phyloP scores from a whole-genome alignment of 2,888 invertebrate species.

The Melinaea marsaeus region DNA sequence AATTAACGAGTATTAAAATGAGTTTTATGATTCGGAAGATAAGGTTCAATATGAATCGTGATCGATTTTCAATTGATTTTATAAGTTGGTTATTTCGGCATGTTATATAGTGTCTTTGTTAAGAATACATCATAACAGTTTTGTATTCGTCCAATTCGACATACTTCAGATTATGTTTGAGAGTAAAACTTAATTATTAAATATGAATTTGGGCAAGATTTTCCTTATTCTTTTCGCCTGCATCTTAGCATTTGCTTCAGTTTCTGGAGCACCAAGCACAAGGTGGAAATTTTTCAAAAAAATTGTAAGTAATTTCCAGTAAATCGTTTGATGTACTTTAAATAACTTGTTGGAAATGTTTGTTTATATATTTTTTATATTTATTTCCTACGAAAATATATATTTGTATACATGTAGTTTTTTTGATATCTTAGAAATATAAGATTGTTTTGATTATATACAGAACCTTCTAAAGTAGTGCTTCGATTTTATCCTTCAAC shows the following conservation, averaged over 20 bases:
- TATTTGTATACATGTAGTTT: too few relatives aligned
- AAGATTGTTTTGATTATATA: too few relatives aligned
- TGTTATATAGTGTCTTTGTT: not conserved
- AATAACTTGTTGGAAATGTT: not conserved
- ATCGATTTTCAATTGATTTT: not conserved
- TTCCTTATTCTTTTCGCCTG: not conserved
- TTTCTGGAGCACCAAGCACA: conserved; percentile 2
- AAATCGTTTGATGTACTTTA: not conserved
- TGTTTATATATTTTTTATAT: not conserved
- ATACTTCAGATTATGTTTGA: not conserved
- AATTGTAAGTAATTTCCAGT: conserved; percentile 5
- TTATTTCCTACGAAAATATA: too few relatives aligned
- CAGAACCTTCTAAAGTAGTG: too few relatives aligned
- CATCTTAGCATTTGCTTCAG: not conserved
- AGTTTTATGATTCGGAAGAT: not conserved
- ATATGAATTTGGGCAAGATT: conserved; percentile 5
- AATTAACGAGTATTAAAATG: not conserved
- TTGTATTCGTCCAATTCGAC: not conserved
- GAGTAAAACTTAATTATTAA: not conserved
- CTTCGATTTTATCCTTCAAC: too few relatives aligned
- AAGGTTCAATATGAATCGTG: not conserved
- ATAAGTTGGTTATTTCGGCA: not conserved
- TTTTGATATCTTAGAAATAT: too few relatives aligned
- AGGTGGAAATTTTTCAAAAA: conserved; percentile 7
- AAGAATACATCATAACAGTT: not conserved